These are phyloP conservation scores for Metellina segmentata DNA, from an alignment of 2,888 invertebrate genomes.

Conservation along the genomic window DNA sequence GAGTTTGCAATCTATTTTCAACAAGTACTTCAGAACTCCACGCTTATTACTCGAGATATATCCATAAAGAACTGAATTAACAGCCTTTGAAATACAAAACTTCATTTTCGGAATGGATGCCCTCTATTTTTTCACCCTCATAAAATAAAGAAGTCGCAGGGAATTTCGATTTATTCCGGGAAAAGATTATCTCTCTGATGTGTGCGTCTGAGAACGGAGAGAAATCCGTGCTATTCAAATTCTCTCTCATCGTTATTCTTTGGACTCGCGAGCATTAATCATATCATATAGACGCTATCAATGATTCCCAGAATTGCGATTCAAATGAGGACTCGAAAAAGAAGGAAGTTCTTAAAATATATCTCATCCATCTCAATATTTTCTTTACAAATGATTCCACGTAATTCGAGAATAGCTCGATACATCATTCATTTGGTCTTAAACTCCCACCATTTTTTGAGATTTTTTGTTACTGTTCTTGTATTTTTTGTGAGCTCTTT, in stretches of 20 bases:
- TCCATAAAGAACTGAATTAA: no score
- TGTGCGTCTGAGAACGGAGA: no score
- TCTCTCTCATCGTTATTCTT: not conserved
- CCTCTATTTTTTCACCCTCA: no score
- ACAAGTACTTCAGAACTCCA: no score
- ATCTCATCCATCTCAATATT: constrained; percentile 66
- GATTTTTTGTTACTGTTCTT: constrained; percentile 43
- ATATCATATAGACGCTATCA: constrained; percentile 40
- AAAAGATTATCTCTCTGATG: not conserved
- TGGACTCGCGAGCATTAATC: constrained; percentile 38
- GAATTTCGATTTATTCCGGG: not conserved
- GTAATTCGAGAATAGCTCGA: constrained; percentile 58
- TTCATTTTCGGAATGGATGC: no score
- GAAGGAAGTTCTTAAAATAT: constrained; percentile 34
- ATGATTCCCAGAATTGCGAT: constrained; percentile 45
- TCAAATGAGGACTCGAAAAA: constrained; percentile 38
- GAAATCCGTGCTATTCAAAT: constrained; percentile 1
- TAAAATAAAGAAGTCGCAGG: not conserved
- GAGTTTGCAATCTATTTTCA: no score
- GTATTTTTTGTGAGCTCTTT: constrained; percentile 1
- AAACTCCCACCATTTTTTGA: constrained; percentile 29
- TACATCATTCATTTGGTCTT: constrained; percentile 62
- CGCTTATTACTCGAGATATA: no score
- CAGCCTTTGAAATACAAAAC: no score
- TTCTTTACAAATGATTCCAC: constrained; percentile 66